A percentile compares a stretch with the other conserved stretches of the same genome.
phyloP scores from a whole-genome alignment of 2,888 invertebrate species.

The Augochlorella aurata region DNA sequence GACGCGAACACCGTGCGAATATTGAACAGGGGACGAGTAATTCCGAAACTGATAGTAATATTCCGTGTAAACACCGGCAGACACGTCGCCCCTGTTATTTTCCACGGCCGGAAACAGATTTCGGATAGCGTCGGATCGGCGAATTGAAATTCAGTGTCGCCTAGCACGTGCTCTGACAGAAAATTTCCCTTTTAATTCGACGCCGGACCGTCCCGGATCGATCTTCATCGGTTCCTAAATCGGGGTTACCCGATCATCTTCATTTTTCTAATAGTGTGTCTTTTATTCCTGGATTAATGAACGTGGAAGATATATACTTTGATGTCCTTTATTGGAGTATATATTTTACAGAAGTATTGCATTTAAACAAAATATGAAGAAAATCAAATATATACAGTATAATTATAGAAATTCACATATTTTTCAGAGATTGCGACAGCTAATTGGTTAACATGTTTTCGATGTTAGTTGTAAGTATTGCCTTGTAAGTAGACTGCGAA shows the following conservation, averaged over 20 bases:
- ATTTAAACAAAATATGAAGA: no score
- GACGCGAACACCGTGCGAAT: constrained; percentile 31
- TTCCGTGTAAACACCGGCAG: constrained; percentile 17
- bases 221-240: not conserved
- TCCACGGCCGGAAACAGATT: not conserved
- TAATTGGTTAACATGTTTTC: no score
- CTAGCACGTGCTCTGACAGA: not conserved
- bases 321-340: no score
- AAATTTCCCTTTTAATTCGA: not conserved
- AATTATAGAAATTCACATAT: no score
- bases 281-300: no score
- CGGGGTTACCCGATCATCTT: not conserved
- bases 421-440: no score
- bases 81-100: not conserved
- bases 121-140: not conserved
- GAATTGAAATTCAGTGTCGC: constrained; percentile 9
- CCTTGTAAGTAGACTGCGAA: no score
- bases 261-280: not conserved
- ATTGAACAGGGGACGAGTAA: constrained; percentile 31
- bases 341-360: no score
- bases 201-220: not conserved
- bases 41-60: constrained; percentile 26
- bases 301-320: no score
- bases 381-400: no score
- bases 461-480: no score